Percentiles rank a stretch among this genome's conserved stretches.
These are phyloP conservation scores for Saturnia japonica DNA, from an alignment of 2,888 invertebrate genomes.

Conservation along the genomic window DNA sequence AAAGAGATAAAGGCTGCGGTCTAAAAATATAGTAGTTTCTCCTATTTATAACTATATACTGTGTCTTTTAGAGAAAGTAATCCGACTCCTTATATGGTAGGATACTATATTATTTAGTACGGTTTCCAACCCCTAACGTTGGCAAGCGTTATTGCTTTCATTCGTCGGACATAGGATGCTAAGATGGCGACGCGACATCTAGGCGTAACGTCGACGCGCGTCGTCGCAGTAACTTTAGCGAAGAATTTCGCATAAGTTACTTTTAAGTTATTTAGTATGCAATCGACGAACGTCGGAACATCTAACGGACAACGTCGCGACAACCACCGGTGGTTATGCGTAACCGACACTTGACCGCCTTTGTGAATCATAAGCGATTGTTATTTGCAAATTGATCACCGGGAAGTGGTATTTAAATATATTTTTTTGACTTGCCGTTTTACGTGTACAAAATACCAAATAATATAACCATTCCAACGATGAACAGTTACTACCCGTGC, in stretches of 20 bases:
- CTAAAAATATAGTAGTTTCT: no score
- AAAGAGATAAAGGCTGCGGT: no score
- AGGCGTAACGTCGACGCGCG: not conserved
- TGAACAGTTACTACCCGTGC: not conserved
- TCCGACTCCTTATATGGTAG: no score
- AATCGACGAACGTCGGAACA: slow-evolving; percentile 55
- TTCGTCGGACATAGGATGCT: not conserved
- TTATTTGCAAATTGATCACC: slow-evolving; percentile 6
- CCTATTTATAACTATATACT: no score
- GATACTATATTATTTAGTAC: no score
- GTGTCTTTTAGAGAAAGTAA: no score
- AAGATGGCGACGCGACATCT: not conserved
- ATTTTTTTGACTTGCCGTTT: not conserved
- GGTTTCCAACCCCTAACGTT: no score
- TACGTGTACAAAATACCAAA: not conserved
- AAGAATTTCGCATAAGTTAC: slow-evolving; percentile 35
- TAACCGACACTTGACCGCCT: not conserved
- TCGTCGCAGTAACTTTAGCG: not conserved
- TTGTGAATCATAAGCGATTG: slow-evolving; percentile 1
- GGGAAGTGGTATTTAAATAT: not conserved
- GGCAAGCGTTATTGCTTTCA: no score
- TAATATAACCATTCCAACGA: not conserved
- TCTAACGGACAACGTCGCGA: slow-evolving; percentile 66
- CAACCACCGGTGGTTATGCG: slow-evolving; percentile 53
- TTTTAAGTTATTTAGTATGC: slow-evolving; percentile 61